These are phyloP conservation scores for Cataglyphis livida DNA, from an alignment of 2,888 invertebrate genomes.

Conservation along the genomic window DNA sequence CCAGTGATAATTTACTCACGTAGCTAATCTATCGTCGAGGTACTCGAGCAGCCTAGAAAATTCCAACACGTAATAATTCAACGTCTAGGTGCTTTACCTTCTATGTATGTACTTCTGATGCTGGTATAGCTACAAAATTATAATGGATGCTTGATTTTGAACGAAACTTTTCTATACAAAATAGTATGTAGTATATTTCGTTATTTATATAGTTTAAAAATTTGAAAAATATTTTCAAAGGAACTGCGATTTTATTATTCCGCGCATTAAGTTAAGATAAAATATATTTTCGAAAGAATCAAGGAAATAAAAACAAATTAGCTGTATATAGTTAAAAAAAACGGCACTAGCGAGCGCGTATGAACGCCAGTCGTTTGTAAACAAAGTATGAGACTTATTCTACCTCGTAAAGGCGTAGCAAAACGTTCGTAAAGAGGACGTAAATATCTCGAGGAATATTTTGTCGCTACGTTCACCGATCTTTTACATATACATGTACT, in stretches of 20 bases:
- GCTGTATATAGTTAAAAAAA: background rate
- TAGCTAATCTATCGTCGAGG: constrained; percentile 25
- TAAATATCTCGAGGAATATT: constrained; percentile 25
- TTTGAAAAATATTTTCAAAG: background rate
- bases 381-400: background rate
- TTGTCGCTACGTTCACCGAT: constrained; percentile 45
- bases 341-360: background rate
- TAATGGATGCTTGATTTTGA: background rate
- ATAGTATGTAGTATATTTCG: background rate
- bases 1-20: constrained; percentile 19
- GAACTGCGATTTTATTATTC: background rate
- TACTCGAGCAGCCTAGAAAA: constrained; percentile 25
- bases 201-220: background rate
- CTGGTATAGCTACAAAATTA: background rate
- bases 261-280: background rate
- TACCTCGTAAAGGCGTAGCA: background rate
- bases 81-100: constrained; percentile 27
- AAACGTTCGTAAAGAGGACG: constrained; percentile 23
- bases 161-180: background rate
- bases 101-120: background rate
- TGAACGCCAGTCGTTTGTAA: background rate
- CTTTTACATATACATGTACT: background rate
- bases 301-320: background rate
- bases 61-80: constrained; percentile 36
- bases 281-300: background rate